Conservation (phyloP, 2,888 invertebrate species). For the Ceraclea dissimilis region DNA sequence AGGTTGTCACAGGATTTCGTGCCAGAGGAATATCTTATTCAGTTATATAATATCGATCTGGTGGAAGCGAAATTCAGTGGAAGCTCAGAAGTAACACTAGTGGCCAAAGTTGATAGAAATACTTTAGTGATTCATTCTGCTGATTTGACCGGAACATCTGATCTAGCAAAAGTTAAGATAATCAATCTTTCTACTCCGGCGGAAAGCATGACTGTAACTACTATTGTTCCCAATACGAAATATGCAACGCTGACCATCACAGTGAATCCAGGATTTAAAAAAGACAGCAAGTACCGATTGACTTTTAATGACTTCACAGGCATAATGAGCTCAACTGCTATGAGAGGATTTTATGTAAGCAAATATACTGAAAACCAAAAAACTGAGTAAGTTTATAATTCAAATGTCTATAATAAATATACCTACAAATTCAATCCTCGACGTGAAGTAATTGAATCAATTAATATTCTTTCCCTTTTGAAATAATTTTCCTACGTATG, state of each 20-base stretch:
- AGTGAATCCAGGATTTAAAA: not conserved
- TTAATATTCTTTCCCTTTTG: too few relatives aligned
- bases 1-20: not conserved
- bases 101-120: not conserved
- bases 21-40: not conserved
- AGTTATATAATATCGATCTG: not conserved
- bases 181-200: too few relatives aligned
- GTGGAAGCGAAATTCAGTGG: not conserved
- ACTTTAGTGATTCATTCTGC: not conserved
- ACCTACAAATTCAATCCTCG: too few relatives aligned
- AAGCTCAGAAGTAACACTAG: not conserved
- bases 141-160: too few relatives aligned
- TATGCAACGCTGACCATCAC: not conserved
- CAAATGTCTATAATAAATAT: too few relatives aligned
- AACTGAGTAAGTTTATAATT: conserved; percentile 49
- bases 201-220: not conserved
- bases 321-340: conserved; percentile 30
- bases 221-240: not conserved
- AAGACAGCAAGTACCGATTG: not conserved
- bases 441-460: too few relatives aligned
- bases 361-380: conserved; percentile 45
- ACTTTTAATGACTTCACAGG: not conserved
- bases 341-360: conserved; percentile 57
- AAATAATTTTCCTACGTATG: too few relatives aligned
- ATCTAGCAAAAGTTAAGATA: not conserved